These are phyloP conservation scores for Rhodophaea formosa DNA, from an alignment of 2,888 invertebrate species.

Conservation along the genomic window DNA sequence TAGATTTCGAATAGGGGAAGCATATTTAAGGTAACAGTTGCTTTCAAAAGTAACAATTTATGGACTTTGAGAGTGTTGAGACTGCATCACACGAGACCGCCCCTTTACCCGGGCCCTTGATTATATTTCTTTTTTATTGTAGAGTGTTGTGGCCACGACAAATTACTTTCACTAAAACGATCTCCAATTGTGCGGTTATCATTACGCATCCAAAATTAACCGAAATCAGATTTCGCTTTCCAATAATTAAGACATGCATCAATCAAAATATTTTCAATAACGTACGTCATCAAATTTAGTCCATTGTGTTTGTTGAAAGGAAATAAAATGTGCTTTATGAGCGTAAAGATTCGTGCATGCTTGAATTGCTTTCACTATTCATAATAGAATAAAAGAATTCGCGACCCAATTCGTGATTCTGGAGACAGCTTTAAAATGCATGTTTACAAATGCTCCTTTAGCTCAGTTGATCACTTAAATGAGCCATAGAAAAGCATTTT, in stretches of 20 bases:
- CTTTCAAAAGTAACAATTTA: no score
- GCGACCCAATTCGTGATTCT: conserved; percentile 2
- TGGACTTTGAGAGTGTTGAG: no score
- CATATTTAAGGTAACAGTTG: no score
- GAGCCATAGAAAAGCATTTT: no score
- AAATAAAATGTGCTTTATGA: conserved; percentile 14
- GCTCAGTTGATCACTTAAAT: no score
- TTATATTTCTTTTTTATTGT: no score
- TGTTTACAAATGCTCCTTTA: no score
- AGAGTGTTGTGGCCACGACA: conserved; percentile 40
- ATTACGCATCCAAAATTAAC: conserved; percentile 41
- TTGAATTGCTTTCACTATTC: conserved; percentile 21
- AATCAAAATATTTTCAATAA: conserved; percentile 33
- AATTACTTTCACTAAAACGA: conserved; percentile 64
- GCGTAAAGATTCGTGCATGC: not conserved
- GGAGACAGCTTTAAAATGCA: not conserved
- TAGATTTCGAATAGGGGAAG: no score
- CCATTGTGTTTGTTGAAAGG: conserved; percentile 27
- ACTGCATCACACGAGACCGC: no score
- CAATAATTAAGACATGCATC: conserved; percentile 33
- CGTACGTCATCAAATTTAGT: conserved; percentile 26
- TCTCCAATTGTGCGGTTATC: conserved; percentile 41
- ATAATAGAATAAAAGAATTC: not conserved
- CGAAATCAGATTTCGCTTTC: conserved; percentile 43
- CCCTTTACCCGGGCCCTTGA: no score